Conservation (phyloP, 92 coral and sea anemone genomes). For the Blastomussa wellsi region DNA sequence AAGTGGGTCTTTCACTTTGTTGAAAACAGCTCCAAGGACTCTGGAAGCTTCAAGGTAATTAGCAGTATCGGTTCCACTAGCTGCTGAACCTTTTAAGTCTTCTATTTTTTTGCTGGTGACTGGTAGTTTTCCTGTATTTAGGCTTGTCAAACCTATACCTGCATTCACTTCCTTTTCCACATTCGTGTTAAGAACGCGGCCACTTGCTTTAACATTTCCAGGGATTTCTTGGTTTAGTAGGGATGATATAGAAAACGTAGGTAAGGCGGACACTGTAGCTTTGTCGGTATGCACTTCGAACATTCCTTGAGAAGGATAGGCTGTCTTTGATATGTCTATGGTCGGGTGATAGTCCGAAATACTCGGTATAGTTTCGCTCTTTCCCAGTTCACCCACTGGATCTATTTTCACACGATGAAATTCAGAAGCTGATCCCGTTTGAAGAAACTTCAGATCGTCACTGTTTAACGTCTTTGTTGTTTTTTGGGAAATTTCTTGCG, state of each 20-base stretch:
- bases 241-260: constrained; percentile 61
- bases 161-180: neutral
- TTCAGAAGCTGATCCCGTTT: constrained; percentile 25
- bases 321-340: constrained; percentile 16
- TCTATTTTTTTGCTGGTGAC: neutral
- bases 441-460: neutral
- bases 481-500: constrained; percentile 23
- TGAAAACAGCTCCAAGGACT: constrained; percentile 85
- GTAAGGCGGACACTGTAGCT: constrained; percentile 53
- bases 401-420: constrained; percentile 27
- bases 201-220: constrained; percentile 15
- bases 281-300: constrained; percentile 40
- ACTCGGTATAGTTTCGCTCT: constrained; percentile 19
- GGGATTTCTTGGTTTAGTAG: constrained; percentile 53
- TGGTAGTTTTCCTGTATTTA: neutral
- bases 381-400: constrained; percentile 12
- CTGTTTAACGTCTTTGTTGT: neutral
- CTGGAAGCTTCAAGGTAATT: constrained; percentile 80
- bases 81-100: constrained; percentile 24
- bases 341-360: constrained; percentile 30
- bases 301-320: constrained; percentile 15
- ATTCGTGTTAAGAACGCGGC: constrained; percentile 5
- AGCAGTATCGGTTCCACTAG: constrained; percentile 23
- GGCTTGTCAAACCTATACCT: neutral
- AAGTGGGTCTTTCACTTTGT: constrained; percentile 86